A percentile compares a stretch with the other conserved stretches of the same genome.
Conservation (phyloP, 1,140 invertebrate species). For the Metaphire vulgaris region DNA sequence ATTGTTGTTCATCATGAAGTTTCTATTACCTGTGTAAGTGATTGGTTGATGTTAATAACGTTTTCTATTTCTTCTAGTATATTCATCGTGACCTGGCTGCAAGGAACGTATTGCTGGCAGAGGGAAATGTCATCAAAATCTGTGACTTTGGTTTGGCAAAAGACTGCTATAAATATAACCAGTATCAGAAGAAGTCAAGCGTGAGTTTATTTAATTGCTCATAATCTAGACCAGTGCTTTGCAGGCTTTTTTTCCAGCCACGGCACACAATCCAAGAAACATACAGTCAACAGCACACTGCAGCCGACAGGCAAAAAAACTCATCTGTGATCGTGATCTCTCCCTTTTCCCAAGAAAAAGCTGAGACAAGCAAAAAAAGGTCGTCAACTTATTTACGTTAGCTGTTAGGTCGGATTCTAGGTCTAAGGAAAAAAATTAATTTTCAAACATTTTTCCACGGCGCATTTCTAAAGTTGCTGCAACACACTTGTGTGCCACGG, state of each 20-base stretch:
- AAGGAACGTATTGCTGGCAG: constrained; percentile 87
- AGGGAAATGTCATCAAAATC: constrained; percentile 81
- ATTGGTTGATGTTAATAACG: background rate
- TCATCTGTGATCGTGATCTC: too few relatives aligned
- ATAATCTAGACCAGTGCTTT: background rate
- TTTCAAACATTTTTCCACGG: too few relatives aligned
- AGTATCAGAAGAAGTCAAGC: constrained; percentile 48
- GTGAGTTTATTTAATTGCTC: constrained; percentile 34
- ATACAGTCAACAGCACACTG: background rate
- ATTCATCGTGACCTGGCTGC: constrained; percentile 94
- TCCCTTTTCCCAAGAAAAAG: too few relatives aligned
- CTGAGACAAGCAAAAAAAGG: too few relatives aligned
- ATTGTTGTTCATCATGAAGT: constrained; percentile 1
- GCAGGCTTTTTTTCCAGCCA: background rate
- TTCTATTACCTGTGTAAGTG: background rate
- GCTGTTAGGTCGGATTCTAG: background rate
- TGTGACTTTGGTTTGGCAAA: constrained; percentile 89
- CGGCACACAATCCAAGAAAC: too few relatives aligned
- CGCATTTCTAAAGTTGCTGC: too few relatives aligned
- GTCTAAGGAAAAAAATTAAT: background rate
- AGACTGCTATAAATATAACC: constrained; percentile 46
- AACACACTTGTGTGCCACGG: too few relatives aligned
- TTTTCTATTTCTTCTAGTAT: constrained; percentile 61
- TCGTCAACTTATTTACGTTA: too few relatives aligned
- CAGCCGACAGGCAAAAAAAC: background rate